Base-by-base conservation (phyloP, 1,140 invertebrate species). In the Heliothis virescens region DNA sequence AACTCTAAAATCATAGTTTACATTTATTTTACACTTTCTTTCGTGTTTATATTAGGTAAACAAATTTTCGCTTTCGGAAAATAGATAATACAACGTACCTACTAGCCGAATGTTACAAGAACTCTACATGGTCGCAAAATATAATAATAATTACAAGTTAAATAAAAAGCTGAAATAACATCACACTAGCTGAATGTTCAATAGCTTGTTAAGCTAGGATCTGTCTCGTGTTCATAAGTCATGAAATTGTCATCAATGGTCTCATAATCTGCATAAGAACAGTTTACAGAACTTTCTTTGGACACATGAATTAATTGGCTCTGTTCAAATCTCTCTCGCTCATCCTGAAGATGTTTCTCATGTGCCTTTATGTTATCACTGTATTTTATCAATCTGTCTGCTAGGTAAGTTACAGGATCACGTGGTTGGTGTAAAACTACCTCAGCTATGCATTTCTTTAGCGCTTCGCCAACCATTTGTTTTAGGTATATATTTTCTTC, bases 381-480 rank as follows among this genome's bases (percentile, higher is more conserved):
- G 34, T 81, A 81, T 34, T 81, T 75, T 21, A 50, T 59, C 41
- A 83, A 76, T 4, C 65, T 57, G 34, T 65, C 29, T 2, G 82
- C 72, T 60, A 84, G 77, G 55, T 48, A 84, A 21, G 18, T 16
- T n/a, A 84, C 29, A 47, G 82, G 82, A 67, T 84, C 82, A 52
- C 3, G 15, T 50, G 82, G 80, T 59, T 79, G 79, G 12, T 55
- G 63, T 10, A 81, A 11, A 4, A 83, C 55, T 15, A 81, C 82
- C 12, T 79, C 53, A 10, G 79, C 50, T 72, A 83, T 48, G 63
- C 82, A 84, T 62, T 76, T 76, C 16, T 79, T 84, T 41, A 81
- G 53, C 53, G 80, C 80, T 9, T 29, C 41, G 26, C 82, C 80
- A 9, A 84, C 77, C 4, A 52, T 57, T 10, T 50, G 3, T 67